A percentile compares a stretch with the other conserved stretches of the same genome.
Evolutionary conservation across 92 coral and sea anemone genomes (phyloP).

Genomic region (Bergia puertoricense): DNA sequence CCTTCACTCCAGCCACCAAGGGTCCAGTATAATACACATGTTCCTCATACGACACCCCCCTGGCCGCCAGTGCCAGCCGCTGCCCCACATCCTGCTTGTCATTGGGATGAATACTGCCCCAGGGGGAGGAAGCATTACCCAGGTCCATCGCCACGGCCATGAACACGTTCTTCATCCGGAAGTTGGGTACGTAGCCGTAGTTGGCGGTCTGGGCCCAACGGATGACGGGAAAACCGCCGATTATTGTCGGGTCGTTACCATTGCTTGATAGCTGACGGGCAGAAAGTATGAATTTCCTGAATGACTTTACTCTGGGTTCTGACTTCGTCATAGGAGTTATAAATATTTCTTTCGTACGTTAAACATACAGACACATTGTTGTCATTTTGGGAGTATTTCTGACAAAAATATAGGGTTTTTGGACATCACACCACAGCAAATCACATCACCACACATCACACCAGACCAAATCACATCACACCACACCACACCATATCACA

Average conservation of each 20-base stretch:
- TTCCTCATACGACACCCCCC: conserved; percentile 86
- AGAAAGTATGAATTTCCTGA: neutral
- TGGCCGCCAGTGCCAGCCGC: conserved; percentile 90
- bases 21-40: conserved; percentile 90
- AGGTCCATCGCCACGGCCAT: conserved; percentile 99
- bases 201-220: conserved; percentile 99
- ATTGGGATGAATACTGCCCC: conserved; percentile 89
- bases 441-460: too few species aligned
- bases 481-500: too few species aligned
- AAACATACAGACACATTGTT: too few species aligned
- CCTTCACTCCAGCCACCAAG: conserved; percentile 60
- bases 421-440: too few species aligned
- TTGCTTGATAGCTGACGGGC: conserved; percentile 67
- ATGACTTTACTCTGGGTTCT: too few species aligned
- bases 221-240: conserved; percentile 79
- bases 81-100: conserved; percentile 93
- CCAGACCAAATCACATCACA: too few species aligned
- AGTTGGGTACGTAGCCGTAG: conserved; percentile 93
- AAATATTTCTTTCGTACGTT: too few species aligned
- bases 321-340: too few species aligned
- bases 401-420: too few species aligned
- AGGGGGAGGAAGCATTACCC: conserved; percentile 87
- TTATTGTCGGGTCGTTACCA: conserved; percentile 51
- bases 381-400: too few species aligned
- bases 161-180: conserved; percentile 76